A percentile compares a stretch with the other conserved stretches of the same genome.
These are phyloP conservation scores for Proctacanthus coquilletti DNA, from an alignment of 1,140 invertebrate species.

Conservation along the genomic window DNA sequence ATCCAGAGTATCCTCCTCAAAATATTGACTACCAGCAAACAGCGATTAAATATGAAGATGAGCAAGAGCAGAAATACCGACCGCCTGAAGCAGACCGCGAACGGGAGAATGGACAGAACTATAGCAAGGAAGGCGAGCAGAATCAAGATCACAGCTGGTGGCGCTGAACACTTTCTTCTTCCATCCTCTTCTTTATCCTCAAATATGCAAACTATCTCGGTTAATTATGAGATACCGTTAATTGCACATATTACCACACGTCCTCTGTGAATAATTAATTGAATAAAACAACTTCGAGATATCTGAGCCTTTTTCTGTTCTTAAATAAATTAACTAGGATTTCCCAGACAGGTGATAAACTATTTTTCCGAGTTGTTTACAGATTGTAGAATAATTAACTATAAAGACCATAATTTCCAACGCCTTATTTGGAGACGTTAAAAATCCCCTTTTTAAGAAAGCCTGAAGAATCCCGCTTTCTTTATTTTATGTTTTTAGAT, in stretches of 20 bases:
- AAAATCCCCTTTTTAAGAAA: too few relatives aligned
- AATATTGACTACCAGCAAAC: conserved; percentile 35
- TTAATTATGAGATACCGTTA: too few relatives aligned
- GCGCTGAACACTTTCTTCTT: background rate
- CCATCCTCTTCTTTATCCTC: background rate
- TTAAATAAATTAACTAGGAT: background rate
- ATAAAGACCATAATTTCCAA: too few relatives aligned
- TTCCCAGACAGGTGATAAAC: too few relatives aligned
- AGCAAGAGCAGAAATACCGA: conserved; percentile 44
- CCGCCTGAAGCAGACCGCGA: conserved; percentile 30
- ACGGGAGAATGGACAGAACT: conserved; percentile 3
- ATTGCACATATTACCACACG: too few relatives aligned
- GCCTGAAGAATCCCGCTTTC: too few relatives aligned
- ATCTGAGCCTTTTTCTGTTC: background rate
- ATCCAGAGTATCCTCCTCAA: conserved; percentile 42
- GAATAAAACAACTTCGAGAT: background rate
- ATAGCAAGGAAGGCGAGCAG: background rate
- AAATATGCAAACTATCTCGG: too few relatives aligned
- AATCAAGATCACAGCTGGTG: background rate
- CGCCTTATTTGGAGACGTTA: too few relatives aligned
- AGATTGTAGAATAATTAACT: too few relatives aligned
- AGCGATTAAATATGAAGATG: conserved; percentile 47
- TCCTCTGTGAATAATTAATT: too few relatives aligned
- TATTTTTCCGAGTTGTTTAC: too few relatives aligned
- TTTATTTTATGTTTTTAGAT: too few relatives aligned